Base-by-base conservation (phyloP, 2,888 invertebrate genomes). In the Calephelis perditalis region DNA sequence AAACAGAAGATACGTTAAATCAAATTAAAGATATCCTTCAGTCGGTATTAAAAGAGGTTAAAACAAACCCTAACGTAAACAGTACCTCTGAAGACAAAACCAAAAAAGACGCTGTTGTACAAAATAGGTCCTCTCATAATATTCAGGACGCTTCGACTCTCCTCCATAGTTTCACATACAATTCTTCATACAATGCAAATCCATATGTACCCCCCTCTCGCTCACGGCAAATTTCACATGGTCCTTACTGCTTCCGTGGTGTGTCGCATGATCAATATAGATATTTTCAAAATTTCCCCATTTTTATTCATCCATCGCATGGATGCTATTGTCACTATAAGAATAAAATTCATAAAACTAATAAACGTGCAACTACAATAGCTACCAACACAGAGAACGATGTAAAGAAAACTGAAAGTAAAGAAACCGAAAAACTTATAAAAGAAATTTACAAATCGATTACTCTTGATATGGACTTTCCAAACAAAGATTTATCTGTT, bases 391-490 rank as follows among this genome's bases (percentile, higher is more conserved):
- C 84, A 0, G 81, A 75, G 9, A 58, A 65, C 3, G 61, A 64
- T n/a, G 40, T 59, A 0, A 68, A 67, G 58, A 68, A 65, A 10
- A 59, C 67, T 11, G 74, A 68, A 5, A 78, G 63, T 61, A 77
- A 74, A 54, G 86, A 86, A 76, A 85, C 86, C 3, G 78, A 84
- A 52, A 80, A 80, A 61, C 72, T 88, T 36, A 86, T 88, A 35
- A 81, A 84, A 68, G 87, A 88, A 71, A 88, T 88, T 70, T 88
- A 89, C 68, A 86, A 84, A 64, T 86, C 88, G 0, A 75, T 88
- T 65, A 79, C 84, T 26, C 63, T 81, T 5, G 77, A 77, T 57
- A 63, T 79, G 65, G 78, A 78, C 12, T 67, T 70, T 43, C 73
- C 76, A 2, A 69, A 69, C n/a, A 80, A 79, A 68, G 76, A 75